Base-by-base conservation (phyloP, 37 sponge, comb jelly and placozoan genomes). In the Diacarnus erythraeanus region DNA sequence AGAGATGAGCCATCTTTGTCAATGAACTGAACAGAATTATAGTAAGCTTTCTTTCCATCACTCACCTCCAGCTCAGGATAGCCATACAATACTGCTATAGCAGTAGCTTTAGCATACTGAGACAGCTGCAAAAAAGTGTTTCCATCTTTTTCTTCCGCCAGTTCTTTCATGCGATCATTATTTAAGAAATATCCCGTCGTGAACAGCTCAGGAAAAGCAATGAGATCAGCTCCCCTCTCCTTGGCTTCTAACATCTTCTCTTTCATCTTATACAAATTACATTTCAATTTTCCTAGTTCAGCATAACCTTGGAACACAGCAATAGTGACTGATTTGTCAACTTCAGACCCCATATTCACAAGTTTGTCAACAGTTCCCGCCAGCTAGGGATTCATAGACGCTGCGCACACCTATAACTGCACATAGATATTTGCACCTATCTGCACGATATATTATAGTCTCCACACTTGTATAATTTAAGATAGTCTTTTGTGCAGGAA, bases 121-220 rank as follows among this genome's bases (percentile, higher is more conserved):
- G 89, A 83, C 30, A 89, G 42, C 71, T 79, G 38, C 59, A 71
- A 25, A 51, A 89, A 89, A 25, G 78, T 27, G 9, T 57, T 31
- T 21, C 89, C 89, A 75, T 64, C 34, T 35, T 59, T 77, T 10
- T 64, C 59, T 51, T 89, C 80, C 3, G 84, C 83, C n/a, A 83
- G 38, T n/a, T 9, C 35, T 70, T 37, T 78, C 57, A 89, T 64
- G 21, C 65, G 58, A 37, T 64, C 84, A 59, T 22, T 61, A 37
- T 64, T 68, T 6, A 89, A 38, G 30, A 2, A 6, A 56, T 89
- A 89, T 15, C 80, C 83, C 37, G 80, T 83, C 26, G 38, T 35
- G 71, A 83, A 89, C 43, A 83, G 66, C 41, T 89, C 89, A 44
- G 89, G 89, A 65, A 89, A 89, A 25, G 83, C 59, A 2, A 89